phyloP scores from a whole-genome alignment of 2,113 vertebrate genomes.

The Sisor rabdophorus region DNA sequence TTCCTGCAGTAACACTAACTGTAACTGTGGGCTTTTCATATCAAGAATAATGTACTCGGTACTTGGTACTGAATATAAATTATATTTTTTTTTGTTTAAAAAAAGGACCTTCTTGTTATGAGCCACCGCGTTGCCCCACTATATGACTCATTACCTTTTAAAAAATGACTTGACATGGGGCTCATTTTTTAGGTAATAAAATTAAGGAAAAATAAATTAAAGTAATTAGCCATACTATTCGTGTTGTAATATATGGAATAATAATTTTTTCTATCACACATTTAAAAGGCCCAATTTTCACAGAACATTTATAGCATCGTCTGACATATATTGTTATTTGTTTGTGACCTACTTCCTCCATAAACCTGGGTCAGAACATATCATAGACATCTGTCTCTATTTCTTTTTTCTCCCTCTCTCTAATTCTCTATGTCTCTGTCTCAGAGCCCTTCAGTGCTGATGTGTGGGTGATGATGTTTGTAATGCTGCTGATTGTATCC shows the following conservation, averaged over 20 bases:
- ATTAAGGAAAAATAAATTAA: neutral
- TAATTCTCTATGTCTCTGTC: constrained; percentile 34
- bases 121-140: too few relatives aligned
- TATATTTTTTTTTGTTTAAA: too few relatives aligned
- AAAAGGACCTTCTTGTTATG: too few relatives aligned
- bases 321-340: constrained; percentile 2
- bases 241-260: neutral
- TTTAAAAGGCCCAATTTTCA: constrained; percentile 1
- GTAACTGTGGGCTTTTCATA: too few relatives aligned
- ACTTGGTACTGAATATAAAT: too few relatives aligned
- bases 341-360: neutral
- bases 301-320: constrained; percentile 4
- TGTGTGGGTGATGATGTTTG: constrained; percentile 99
- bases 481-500: constrained; percentile 96
- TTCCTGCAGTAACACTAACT: too few relatives aligned
- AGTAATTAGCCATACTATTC: neutral
- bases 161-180: neutral
- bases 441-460: constrained; percentile 98
- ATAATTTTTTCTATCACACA: neutral
- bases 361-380: constrained; percentile 7
- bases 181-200: neutral
- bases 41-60: too few relatives aligned
- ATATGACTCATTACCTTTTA: too few relatives aligned
- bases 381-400: constrained; percentile 2
- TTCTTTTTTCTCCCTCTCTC: neutral